Base-by-base conservation (phyloP, 2,113 vertebrate genomes). In the Cinclus cinclus region DNA sequence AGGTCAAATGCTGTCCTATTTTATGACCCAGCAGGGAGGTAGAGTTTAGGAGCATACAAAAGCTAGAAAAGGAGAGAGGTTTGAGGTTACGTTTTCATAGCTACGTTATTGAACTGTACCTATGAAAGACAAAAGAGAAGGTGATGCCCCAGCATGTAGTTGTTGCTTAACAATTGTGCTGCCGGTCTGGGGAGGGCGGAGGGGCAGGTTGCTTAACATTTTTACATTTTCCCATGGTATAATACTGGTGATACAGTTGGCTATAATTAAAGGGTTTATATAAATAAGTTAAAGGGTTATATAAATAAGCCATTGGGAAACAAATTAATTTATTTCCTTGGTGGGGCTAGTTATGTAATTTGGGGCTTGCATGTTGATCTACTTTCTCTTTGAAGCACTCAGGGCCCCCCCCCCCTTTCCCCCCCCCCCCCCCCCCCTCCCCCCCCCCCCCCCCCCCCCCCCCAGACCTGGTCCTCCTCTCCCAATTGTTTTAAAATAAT, bases 251-350 rank as follows among this genome's bases (percentile, higher is more conserved):
- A 97, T 97, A 97, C 80, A 97, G 87, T 98, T 97, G 90, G 93
- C 96, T 97, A 12, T 98, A 98, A 98, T 98, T 98, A 98, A 97
- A 96, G 92, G 94, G 96, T 37, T 98, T 98, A 97, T 97, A 97
- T 96, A 98, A 98, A 98, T 97, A 97, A 97, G 94, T 98, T 98
- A 98, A 97, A 96, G 92, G 94, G 96, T 98, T 98, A 97, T 97
- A 97, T 96, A 98, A 98, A 98, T 97, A 97, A 97, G 94, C 94
- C 81, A 96, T 97, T 98, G 97, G 95, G 97, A 97, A 98, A 98
- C 91, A 84, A 97, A 97, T 96, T 96, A 97, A 97, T 93, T 96
- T 90, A 92, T 94, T 98, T 97, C 91, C 94, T 95, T 94, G 79
- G 87, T 52, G 95, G 83, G 91, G 79, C 71, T 70, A 58, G 69